Evolutionary conservation across 37 sponge, comb jelly and placozoan species (phyloP).

Genomic region (Eunapius fragilis): DNA sequence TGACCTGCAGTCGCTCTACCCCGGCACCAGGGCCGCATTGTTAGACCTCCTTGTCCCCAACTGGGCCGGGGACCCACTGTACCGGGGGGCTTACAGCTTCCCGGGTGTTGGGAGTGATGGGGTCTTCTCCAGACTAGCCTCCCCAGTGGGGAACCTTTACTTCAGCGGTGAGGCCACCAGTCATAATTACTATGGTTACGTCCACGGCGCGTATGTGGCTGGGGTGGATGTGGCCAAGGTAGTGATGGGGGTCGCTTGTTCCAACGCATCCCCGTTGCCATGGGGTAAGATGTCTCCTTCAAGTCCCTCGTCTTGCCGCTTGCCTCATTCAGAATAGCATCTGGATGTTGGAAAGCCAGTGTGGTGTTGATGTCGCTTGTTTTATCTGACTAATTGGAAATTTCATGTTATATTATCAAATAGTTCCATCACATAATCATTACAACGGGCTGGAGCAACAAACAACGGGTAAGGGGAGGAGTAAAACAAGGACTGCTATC

Average conservation of each 20-base stretch:
- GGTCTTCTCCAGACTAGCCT: no score
- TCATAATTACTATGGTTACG: constrained; percentile 11
- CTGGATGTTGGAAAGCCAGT: no score
- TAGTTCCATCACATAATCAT: no score
- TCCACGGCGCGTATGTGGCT: constrained; percentile 23
- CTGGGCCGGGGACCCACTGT: constrained; percentile 29
- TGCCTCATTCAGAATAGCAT: no score
- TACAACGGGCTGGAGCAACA: no score
- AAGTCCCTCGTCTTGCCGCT: background rate
- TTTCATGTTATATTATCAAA: no score
- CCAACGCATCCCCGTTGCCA: background rate
- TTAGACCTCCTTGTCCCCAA: constrained; percentile 22
- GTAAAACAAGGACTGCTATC: no score
- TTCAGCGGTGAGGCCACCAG: constrained; percentile 26
- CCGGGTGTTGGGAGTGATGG: background rate
- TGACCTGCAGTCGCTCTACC: constrained; percentile 1
- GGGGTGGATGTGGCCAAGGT: constrained; percentile 4
- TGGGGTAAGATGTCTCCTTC: background rate
- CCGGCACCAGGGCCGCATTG: background rate
- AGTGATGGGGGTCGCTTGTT: background rate
- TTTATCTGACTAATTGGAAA: no score
- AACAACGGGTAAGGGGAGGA: no score
- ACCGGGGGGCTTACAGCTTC: constrained; percentile 11
- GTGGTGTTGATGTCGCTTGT: no score
- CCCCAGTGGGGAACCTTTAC: constrained; percentile 2